These are phyloP conservation scores for Lanius ludovicianus DNA, from an alignment of 2,113 vertebrate species.

Conservation along the genomic window DNA sequence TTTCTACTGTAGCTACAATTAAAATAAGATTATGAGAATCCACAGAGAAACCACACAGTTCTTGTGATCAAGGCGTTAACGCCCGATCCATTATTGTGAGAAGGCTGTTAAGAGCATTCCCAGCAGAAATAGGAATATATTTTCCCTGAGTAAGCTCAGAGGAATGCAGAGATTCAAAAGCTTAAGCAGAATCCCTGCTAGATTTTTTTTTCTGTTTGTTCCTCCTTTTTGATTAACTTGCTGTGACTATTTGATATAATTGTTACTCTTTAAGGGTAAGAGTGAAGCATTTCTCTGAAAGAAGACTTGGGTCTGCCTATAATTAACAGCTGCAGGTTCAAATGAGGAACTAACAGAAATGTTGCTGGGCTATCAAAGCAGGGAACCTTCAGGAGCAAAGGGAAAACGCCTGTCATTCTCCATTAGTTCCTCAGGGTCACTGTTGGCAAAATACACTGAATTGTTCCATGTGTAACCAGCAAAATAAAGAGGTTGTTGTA, in stretches of 20 bases:
- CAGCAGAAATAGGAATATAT: background rate
- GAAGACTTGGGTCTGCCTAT: background rate
- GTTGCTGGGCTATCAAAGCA: background rate
- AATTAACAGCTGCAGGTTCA: background rate
- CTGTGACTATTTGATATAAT: background rate
- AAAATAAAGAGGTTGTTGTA: background rate
- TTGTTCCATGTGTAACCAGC: background rate
- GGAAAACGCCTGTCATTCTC: background rate
- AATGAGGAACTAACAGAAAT: background rate
- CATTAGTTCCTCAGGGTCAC: background rate
- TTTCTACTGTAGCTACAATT: slow-evolving; percentile 12
- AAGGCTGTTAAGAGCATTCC: slow-evolving; percentile 16
- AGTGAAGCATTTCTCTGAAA: background rate
- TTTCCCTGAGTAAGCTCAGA: slow-evolving; percentile 10
- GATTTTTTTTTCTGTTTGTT: background rate
- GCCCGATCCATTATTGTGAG: background rate
- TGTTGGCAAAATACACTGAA: background rate
- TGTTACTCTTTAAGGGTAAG: background rate
- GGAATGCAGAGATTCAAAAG: slow-evolving; percentile 13
- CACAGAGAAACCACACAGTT: slow-evolving; percentile 10
- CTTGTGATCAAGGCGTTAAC: background rate
- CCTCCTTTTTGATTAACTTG: background rate
- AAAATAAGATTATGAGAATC: background rate
- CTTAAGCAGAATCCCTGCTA: background rate
- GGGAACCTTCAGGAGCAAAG: background rate